Conservation (phyloP, 2,888 invertebrate genomes). For the Abscondita cerata region DNA sequence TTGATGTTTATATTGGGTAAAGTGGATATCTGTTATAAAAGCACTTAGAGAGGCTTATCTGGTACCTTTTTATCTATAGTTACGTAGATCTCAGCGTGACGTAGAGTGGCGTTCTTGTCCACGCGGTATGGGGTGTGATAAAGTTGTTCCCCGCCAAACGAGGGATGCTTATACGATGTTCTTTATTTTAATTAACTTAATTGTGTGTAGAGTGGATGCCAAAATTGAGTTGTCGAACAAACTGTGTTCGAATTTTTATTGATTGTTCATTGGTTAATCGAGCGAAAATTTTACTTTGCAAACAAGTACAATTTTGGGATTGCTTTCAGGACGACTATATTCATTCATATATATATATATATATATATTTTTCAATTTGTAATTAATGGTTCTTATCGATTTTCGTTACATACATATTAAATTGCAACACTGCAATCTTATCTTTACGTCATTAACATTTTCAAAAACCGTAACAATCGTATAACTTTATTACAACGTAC, state of each 20-base stretch:
- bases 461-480: too few species aligned
- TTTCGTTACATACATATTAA: too few species aligned
- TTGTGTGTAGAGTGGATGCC: neutral
- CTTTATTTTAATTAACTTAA: too few species aligned
- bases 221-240: neutral
- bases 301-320: too few species aligned
- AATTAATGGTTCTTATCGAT: too few species aligned
- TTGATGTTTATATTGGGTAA: conserved; percentile 11
- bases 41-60: conserved; percentile 38
- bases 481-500: too few species aligned
- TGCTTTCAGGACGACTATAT: too few species aligned
- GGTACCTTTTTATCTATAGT: conserved; percentile 39
- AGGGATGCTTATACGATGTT: too few species aligned
- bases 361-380: too few species aligned
- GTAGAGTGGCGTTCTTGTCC: conserved; percentile 47
- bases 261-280: conserved; percentile 2
- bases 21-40: conserved; percentile 27
- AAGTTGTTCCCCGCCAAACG: conserved; percentile 6
- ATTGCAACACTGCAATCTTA: too few species aligned
- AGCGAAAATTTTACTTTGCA: neutral
- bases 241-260: neutral
- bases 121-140: conserved; percentile 28
- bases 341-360: too few species aligned
- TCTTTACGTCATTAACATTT: too few species aligned
- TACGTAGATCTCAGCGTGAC: conserved; percentile 42